These are phyloP conservation scores for Himantopus leucocephalus DNA, from an alignment of 2,113 vertebrate genomes.

Conservation along the genomic window DNA sequence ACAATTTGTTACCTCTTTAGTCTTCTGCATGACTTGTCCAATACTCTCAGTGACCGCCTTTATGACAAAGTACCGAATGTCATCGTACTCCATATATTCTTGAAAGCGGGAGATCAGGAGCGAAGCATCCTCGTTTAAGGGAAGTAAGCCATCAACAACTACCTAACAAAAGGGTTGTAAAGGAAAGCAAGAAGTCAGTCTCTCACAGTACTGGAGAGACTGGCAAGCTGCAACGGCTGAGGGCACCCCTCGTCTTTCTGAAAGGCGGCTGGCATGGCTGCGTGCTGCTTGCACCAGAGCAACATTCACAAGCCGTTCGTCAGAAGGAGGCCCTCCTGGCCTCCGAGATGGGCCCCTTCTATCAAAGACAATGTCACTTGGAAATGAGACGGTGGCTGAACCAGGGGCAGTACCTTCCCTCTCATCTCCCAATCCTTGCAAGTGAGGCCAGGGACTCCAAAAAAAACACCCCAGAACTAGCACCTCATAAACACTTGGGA, in stretches of 20 bases:
- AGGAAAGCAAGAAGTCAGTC: not conserved
- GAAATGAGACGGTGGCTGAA: not conserved
- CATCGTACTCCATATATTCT: constrained; percentile 85
- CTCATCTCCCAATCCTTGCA: not conserved
- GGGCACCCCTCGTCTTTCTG: not conserved
- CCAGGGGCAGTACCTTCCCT: not conserved
- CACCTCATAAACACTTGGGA: not conserved
- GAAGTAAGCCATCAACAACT: constrained; percentile 80
- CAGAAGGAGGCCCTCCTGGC: not conserved
- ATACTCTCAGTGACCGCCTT: constrained; percentile 69
- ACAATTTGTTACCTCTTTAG: constrained; percentile 75
- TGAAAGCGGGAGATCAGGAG: constrained; percentile 87
- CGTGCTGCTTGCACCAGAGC: not conserved
- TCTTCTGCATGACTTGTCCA: constrained; percentile 74
- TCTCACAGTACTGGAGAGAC: not conserved
- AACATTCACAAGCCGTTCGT: not conserved
- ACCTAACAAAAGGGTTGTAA: constrained; percentile 60
- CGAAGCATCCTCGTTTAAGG: constrained; percentile 68
- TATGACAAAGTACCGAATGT: constrained; percentile 89
- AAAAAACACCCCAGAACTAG: not conserved
- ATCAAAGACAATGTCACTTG: not conserved
- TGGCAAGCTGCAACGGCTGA: accelerated
- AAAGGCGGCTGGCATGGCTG: not conserved
- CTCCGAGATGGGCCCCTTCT: not conserved
- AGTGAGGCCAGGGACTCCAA: not conserved